Base-by-base conservation (phyloP, 2,797 vertebrate genomes). In the Poecilia gillii region DNA sequence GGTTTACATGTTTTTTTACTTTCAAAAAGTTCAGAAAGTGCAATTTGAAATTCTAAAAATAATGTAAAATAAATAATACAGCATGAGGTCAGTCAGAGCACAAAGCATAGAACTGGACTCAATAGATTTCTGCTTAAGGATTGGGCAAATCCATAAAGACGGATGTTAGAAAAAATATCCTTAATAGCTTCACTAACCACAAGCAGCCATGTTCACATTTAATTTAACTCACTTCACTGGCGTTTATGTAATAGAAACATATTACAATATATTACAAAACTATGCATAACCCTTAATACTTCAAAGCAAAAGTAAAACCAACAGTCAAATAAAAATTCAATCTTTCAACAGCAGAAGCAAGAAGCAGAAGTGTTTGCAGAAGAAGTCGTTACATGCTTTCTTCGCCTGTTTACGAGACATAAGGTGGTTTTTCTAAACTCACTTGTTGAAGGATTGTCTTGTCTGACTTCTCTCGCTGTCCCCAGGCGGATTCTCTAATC, bases 391-490 rank as follows among this genome's bases (percentile, higher is more conserved):
- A 13, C 11, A 11, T 9, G 20, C 9, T 75, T 59, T 23, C 39
- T 74, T 74, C 20, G 57, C 46, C 25, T 45, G 73, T 72, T 62
- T 20, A 62, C 1, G 2, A 16, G 66, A n/a, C 9, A 13, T 12
- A 43, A 70, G 23, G 5, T 16, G 13, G 0, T 9, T 25, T 81
- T 76, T 82, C 36, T 78, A 85, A 76, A 59, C 94, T 90, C 85
- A 96, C 96, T 85, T 95, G 92, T 96, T 94, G 86, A 96, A 96
- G 72, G 91, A 87, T 77, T 95, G 94, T 72, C 95, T 94, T 1
- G 55, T 94, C 53, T 90, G 92, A 81, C 94, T 95, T 78, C 47
- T 81, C 73, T 86, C 91, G 25, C 49, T 84, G 14, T 93, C 92
- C 45, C 95, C 95, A 0, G 95, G 95, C 28, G 95, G 95, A 68